phyloP scores from a whole-genome alignment of 2,797 vertebrate genomes.

The Acanthiza pusilla region DNA sequence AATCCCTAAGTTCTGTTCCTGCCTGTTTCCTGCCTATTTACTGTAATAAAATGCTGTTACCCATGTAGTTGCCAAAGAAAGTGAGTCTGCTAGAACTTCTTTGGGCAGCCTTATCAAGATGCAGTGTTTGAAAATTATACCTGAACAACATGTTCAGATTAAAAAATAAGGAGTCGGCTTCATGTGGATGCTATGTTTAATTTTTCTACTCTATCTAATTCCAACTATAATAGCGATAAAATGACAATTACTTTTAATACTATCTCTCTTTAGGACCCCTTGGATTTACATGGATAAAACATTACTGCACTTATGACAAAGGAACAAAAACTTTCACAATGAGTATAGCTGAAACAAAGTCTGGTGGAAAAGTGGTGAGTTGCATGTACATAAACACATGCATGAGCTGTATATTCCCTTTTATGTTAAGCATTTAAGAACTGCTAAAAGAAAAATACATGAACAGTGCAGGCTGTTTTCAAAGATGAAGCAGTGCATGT shows the following conservation, averaged over 20 bases:
- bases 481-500: background rate
- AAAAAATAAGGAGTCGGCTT: background rate
- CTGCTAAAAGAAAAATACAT: background rate
- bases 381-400: background rate
- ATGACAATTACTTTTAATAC: background rate
- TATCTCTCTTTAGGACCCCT: slow-evolving; percentile 81
- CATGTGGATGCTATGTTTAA: background rate
- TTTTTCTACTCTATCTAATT: background rate
- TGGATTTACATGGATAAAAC: slow-evolving; percentile 93
- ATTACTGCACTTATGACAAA: slow-evolving; percentile 96
- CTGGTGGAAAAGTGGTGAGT: slow-evolving; percentile 89
- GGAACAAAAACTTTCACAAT: slow-evolving; percentile 94
- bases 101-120: background rate
- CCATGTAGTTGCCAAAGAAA: background rate
- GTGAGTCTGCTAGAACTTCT: background rate
- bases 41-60: background rate
- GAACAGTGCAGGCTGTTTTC: background rate
- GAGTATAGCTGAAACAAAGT: slow-evolving; percentile 89
- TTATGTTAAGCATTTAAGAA: background rate
- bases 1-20: background rate
- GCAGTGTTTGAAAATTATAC: background rate
- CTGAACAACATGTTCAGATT: background rate
- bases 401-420: background rate
- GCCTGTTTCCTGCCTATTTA: background rate
- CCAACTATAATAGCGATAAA: background rate